phyloP scores from a whole-genome alignment of 2,797 vertebrate genomes.

The Eutrigla gurnardus region DNA sequence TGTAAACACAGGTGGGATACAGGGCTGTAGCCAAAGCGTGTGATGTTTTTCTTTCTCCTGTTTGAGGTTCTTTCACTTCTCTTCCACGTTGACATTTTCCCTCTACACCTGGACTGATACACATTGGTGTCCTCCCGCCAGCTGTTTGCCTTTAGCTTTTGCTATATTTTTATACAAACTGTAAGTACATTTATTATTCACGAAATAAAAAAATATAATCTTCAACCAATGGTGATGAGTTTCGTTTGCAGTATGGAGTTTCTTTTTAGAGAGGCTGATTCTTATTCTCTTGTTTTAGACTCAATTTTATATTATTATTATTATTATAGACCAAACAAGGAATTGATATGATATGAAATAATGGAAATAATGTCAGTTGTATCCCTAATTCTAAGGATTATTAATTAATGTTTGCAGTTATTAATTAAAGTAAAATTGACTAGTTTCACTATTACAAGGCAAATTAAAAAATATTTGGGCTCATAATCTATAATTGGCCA shows the following conservation, averaged over 20 bases:
- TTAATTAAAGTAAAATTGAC: background rate
- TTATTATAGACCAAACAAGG: background rate
- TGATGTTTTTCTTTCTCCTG: conserved; percentile 21
- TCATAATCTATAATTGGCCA: no score
- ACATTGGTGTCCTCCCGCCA: conserved; percentile 54
- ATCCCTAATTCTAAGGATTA: background rate
- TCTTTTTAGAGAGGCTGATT: background rate
- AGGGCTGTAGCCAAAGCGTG: conserved; percentile 42
- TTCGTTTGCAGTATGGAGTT: conserved; percentile 5
- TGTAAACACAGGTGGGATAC: conserved; percentile 10
- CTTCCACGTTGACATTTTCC: conserved; percentile 47
- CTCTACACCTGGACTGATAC: conserved; percentile 42
- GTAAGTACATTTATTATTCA: conserved; percentile 89
- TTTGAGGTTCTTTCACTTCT: conserved; percentile 31
- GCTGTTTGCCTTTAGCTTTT: conserved; percentile 80
- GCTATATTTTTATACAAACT: conserved; percentile 88
- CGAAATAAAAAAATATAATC: conserved; percentile 85
- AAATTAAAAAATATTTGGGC: no score
- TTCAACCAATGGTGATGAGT: conserved; percentile 34
- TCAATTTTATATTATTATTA: background rate
- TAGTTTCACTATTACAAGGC: background rate
- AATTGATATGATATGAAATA: background rate
- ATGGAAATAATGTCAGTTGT: background rate
- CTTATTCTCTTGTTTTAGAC: background rate
- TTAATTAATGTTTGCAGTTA: background rate